Conservation (phyloP, 2,113 vertebrate genomes). For the Gallinago paraguaiae region DNA sequence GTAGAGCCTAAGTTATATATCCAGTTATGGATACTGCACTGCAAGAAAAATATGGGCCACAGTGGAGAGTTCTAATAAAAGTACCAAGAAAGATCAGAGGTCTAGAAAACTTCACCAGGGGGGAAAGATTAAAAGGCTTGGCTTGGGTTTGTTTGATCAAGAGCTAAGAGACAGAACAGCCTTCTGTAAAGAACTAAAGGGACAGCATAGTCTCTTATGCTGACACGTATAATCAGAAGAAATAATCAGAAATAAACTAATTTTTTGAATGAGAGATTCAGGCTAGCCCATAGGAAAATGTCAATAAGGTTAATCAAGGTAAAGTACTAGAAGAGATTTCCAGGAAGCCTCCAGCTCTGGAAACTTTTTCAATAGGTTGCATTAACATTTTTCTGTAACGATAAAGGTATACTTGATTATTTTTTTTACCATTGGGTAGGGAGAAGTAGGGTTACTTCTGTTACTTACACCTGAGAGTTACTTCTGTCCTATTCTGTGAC, state of each 20-base stretch:
- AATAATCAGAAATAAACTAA: not conserved
- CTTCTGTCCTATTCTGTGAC: not conserved
- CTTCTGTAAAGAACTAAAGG: not conserved
- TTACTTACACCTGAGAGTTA: not conserved
- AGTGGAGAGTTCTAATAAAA: not conserved
- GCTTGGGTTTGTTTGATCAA: not conserved
- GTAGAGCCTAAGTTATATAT: not conserved
- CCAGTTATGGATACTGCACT: not conserved
- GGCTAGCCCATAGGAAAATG: not conserved
- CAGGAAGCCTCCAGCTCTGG: not conserved
- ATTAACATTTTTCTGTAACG: fast-evolving
- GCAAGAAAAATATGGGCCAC: not conserved
- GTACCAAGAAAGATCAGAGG: not conserved
- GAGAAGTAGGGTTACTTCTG: not conserved
- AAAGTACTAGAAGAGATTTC: not conserved
- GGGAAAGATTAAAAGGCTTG: not conserved
- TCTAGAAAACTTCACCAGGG: not conserved
- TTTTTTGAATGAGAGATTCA: not conserved
- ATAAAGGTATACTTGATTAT: not conserved
- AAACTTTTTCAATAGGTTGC: not conserved
- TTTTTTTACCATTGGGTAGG: not conserved
- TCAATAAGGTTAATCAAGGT: not conserved
- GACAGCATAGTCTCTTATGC: not conserved
- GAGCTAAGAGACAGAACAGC: not conserved
- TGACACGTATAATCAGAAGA: not conserved